These are phyloP conservation scores for Anthoptus insignis DNA, from an alignment of 2,888 invertebrate species.

Conservation along the genomic window DNA sequence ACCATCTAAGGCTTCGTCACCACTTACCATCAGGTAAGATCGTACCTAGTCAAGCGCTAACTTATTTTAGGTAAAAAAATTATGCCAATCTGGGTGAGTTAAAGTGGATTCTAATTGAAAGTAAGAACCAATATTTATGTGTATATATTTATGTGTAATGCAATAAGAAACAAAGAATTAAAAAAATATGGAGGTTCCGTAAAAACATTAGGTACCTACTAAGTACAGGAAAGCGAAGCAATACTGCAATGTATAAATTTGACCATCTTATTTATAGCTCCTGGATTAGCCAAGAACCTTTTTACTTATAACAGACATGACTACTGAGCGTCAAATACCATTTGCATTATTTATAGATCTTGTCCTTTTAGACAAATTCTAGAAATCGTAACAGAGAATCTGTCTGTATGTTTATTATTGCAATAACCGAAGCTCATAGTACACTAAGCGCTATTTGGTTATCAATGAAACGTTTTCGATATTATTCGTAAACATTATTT, in stretches of 20 bases:
- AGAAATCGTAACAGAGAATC: conserved; percentile 41
- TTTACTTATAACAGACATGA: conserved; percentile 50
- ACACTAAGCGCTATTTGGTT: conserved; percentile 11
- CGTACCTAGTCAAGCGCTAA: too few relatives aligned
- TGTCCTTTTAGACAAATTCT: conserved; percentile 49
- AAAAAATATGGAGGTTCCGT: too few relatives aligned
- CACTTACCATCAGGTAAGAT: too few relatives aligned
- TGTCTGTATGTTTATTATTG: conserved; percentile 9
- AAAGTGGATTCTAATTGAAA: too few relatives aligned
- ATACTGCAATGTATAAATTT: neutral
- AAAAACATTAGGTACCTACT: too few relatives aligned
- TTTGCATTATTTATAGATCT: conserved; percentile 53
- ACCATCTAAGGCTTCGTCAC: too few relatives aligned
- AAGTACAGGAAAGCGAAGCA: too few relatives aligned
- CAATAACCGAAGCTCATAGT: neutral
- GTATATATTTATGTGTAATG: too few relatives aligned
- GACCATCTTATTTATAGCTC: neutral
- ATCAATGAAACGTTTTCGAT: conserved; percentile 8
- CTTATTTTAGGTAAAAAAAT: too few relatives aligned
- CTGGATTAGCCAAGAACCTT: conserved; percentile 36
- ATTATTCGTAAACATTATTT: conserved; percentile 9
- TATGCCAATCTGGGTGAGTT: too few relatives aligned
- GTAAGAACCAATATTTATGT: too few relatives aligned
- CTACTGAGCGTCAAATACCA: conserved; percentile 54
- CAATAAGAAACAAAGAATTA: too few relatives aligned